phyloP scores from a whole-genome alignment of 2,888 invertebrate genomes.

The Drosophila kanekoi region DNA sequence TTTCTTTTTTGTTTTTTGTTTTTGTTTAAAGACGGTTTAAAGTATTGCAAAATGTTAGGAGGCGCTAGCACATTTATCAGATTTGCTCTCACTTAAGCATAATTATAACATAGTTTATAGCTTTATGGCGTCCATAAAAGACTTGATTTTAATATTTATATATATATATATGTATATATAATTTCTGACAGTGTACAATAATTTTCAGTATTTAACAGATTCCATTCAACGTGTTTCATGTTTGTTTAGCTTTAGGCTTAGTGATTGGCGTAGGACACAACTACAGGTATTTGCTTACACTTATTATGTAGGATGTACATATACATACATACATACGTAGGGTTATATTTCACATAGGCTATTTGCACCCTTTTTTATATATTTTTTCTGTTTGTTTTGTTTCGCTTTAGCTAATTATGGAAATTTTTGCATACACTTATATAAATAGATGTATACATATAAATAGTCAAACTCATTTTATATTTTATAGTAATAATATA shows the following conservation, averaged over 20 bases:
- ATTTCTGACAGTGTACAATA: constrained; percentile 30
- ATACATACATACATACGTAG: constrained; percentile 34
- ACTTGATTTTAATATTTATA: constrained; percentile 14
- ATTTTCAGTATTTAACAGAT: constrained; percentile 46
- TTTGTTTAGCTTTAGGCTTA: constrained; percentile 45
- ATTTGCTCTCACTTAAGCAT: constrained; percentile 46
- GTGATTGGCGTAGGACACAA: constrained; percentile 73
- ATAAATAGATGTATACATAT: constrained; percentile 73
- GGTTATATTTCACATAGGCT: constrained; percentile 66
- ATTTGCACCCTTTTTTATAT: constrained; percentile 31
- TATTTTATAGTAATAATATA: constrained; percentile 65
- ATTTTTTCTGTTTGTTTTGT: constrained; percentile 24
- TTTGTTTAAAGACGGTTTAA: constrained; percentile 59
- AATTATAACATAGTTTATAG: constrained; percentile 47
- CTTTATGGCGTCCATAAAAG: constrained; percentile 51
- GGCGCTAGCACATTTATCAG: constrained; percentile 29
- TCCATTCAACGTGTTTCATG: constrained; percentile 31
- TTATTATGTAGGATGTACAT: constrained; percentile 36
- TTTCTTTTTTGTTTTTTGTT: neutral
- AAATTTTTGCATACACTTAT: constrained; percentile 61
- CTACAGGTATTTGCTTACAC: constrained; percentile 67
- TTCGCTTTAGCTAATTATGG: constrained; percentile 60
- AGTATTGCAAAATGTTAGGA: constrained; percentile 69
- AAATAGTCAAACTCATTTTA: constrained; percentile 72
- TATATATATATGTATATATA: constrained; percentile 17